Conservation (phyloP, 2,797 vertebrate genomes). For the Enteromius afrohamiltoni region DNA sequence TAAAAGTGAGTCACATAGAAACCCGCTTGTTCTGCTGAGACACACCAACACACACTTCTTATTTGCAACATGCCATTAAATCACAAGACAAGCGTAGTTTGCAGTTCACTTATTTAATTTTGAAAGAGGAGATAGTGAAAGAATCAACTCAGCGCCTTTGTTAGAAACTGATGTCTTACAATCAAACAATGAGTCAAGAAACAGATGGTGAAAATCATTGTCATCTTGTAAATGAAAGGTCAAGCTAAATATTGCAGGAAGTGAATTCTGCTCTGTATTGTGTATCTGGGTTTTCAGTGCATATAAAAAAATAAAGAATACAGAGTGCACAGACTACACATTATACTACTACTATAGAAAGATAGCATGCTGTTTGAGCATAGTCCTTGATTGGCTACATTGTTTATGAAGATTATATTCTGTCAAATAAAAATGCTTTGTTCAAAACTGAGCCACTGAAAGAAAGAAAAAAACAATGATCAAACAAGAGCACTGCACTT, state of each 20-base stretch:
- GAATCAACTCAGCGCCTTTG: background rate
- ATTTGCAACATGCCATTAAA: background rate
- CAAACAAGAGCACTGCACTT: background rate
- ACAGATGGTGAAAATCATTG: background rate
- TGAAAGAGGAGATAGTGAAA: background rate
- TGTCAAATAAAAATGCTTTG: background rate
- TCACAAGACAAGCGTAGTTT: background rate
- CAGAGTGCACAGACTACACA: background rate
- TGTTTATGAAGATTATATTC: background rate
- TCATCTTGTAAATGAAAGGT: background rate
- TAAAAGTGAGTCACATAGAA: slow-evolving; percentile 88
- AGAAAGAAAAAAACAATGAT: background rate
- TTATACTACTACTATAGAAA: background rate
- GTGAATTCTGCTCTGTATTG: background rate
- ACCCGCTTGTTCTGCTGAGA: background rate
- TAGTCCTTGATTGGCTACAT: background rate
- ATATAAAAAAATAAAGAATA: background rate
- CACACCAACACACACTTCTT: background rate
- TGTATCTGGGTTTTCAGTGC: background rate
- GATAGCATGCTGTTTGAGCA: background rate
- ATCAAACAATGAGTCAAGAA: slow-evolving; percentile 8
- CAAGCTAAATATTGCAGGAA: background rate
- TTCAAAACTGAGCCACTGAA: background rate
- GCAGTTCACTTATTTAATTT: background rate
- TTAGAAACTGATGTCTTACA: background rate